Evolutionary conservation across 2,888 invertebrate species (phyloP).

Genomic region (Drepanosiphum platanoidis): DNA sequence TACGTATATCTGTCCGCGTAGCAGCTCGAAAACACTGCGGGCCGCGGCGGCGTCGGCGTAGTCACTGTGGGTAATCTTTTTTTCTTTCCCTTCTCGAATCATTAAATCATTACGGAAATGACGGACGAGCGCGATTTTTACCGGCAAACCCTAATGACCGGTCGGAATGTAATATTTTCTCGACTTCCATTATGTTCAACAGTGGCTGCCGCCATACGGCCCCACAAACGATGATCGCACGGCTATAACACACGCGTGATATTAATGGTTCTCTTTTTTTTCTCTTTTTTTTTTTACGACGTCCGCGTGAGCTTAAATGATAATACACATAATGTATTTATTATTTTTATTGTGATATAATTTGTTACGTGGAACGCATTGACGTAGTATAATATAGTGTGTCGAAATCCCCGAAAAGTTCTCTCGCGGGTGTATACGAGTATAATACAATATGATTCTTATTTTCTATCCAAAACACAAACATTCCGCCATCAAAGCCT

Average conservation of each 20-base stretch:
- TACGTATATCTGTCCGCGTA: neutral
- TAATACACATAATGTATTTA: neutral
- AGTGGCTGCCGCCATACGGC: neutral
- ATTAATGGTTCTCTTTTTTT: slow-evolving; percentile 33
- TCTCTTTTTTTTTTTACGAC: neutral
- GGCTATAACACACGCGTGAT: slow-evolving; percentile 17
- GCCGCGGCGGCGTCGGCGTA: neutral
- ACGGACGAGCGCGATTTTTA: slow-evolving; percentile 42
- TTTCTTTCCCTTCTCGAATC: slow-evolving; percentile 28
- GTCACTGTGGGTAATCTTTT: neutral
- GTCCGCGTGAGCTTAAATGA: slow-evolving; percentile 2
- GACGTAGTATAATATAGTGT: neutral
- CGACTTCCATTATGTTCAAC: slow-evolving; percentile 30
- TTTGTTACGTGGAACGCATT: slow-evolving; percentile 6
- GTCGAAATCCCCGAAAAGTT: neutral
- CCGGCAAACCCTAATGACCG: slow-evolving; percentile 30
- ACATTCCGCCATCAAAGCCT: neutral
- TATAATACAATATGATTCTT: too few relatives aligned
- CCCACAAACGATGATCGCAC: neutral
- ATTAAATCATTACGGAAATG: slow-evolving; percentile 43
- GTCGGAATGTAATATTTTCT: slow-evolving; percentile 44
- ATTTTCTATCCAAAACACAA: too few relatives aligned
- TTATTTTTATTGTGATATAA: slow-evolving; percentile 18
- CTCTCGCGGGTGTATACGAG: too few relatives aligned
- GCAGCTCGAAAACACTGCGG: neutral